Percentiles rank a stretch among this genome's conserved stretches.
These are phyloP conservation scores for Heterocephalus glaber DNA, from an alignment of 2,113 vertebrate genomes.

Conservation along the genomic window DNA sequence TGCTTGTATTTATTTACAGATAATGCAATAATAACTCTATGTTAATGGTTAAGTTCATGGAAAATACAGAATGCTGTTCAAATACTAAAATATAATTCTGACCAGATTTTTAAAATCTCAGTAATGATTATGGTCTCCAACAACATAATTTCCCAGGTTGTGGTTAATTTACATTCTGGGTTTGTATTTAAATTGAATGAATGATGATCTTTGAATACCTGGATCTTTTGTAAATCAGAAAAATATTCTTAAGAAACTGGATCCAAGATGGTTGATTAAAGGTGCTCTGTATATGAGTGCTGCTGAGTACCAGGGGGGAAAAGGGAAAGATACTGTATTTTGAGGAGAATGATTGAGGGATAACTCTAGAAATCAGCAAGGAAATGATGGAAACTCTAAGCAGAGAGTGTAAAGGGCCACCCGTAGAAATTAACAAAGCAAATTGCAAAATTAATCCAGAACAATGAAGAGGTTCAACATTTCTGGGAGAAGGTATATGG, in stretches of 20 bases:
- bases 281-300: neutral
- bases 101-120: neutral
- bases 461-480: too few species aligned
- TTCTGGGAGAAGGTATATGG: neutral
- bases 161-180: neutral
- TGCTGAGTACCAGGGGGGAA: neutral
- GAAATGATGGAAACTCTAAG: too few species aligned
- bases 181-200: neutral
- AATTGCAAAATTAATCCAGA: neutral
- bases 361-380: neutral
- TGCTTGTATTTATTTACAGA: neutral
- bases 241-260: neutral
- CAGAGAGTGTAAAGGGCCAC: neutral
- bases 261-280: neutral
- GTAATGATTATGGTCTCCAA: neutral
- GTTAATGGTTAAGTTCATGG: conserved; percentile 12
- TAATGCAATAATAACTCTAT: neutral
- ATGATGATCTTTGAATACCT: neutral
- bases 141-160: neutral
- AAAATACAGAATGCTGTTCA: neutral
- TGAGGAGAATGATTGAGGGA: neutral
- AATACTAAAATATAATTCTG: neutral
- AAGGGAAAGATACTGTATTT: neutral
- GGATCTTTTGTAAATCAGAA: neutral
- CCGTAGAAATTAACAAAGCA: neutral